These are phyloP conservation scores for Smittia aterrima DNA, from an alignment of 2,888 invertebrate genomes.

Conservation along the genomic window DNA sequence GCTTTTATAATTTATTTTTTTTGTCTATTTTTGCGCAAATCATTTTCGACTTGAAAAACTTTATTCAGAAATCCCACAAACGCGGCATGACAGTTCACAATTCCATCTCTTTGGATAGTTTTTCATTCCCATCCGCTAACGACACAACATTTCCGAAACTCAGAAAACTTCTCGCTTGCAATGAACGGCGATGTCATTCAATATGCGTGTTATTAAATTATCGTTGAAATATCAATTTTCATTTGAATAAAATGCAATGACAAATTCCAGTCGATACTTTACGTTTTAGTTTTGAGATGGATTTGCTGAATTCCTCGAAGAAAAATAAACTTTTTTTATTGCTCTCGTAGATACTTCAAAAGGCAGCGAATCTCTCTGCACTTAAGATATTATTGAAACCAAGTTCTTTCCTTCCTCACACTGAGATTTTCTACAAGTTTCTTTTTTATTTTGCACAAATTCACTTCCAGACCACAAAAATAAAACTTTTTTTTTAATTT, in stretches of 20 bases:
- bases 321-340: background rate
- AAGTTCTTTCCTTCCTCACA: constrained; percentile 13
- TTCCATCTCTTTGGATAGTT: background rate
- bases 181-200: background rate
- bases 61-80: background rate
- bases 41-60: constrained; percentile 5
- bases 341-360: background rate
- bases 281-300: background rate
- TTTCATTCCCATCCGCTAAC: background rate
- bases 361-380: background rate
- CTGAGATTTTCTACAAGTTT: background rate
- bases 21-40: background rate
- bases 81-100: background rate
- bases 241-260: background rate
- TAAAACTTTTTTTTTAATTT: background rate
- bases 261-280: background rate
- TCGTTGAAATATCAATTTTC: background rate
- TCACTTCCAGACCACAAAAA: constrained; percentile 13
- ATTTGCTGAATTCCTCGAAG: background rate
- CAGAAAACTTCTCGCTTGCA: constrained; percentile 8
- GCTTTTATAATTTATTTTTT: background rate
- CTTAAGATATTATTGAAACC: too few species aligned
- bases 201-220: constrained; percentile 15
- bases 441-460: background rate
- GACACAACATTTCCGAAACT: background rate